These are phyloP conservation scores for Trachops cirrhosus DNA, from an alignment of 2,797 vertebrate genomes.

Conservation along the genomic window DNA sequence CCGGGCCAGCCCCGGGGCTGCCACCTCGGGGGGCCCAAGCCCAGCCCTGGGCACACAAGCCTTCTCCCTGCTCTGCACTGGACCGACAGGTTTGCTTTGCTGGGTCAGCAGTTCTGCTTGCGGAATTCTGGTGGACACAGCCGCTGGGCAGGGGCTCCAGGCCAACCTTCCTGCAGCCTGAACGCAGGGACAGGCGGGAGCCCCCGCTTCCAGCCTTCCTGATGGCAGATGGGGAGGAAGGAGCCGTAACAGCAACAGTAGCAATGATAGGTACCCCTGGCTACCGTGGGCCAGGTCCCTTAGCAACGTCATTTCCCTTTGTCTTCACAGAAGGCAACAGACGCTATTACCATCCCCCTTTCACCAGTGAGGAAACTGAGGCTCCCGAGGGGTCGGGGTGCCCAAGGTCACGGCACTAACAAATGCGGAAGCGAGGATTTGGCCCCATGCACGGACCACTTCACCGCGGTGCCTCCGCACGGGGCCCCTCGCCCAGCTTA, in stretches of 20 bases:
- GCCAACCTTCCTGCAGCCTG: background rate
- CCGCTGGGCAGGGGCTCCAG: background rate
- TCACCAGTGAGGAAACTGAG: background rate
- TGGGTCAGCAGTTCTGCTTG: background rate
- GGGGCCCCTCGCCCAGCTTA: background rate
- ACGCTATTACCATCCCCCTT: background rate
- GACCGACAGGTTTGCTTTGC: background rate
- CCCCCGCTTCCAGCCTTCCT: background rate
- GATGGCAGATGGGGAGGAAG: background rate
- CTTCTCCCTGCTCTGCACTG: background rate
- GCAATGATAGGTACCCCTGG: background rate
- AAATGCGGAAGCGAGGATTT: background rate
- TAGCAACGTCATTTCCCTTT: background rate
- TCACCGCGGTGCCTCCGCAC: fast-evolving
- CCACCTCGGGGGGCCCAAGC: background rate
- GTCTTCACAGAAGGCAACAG: background rate
- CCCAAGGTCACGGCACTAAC: background rate
- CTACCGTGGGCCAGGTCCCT: background rate
- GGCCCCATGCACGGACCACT: background rate
- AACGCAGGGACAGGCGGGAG: background rate
- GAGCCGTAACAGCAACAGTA: fast-evolving
- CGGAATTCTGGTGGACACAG: background rate
- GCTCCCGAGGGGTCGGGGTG: background rate
- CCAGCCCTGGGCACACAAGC: background rate
- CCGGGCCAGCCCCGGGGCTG: background rate